These are phyloP conservation scores for Cheilosia variabilis DNA, from an alignment of 2,888 invertebrate species.

Conservation along the genomic window DNA sequence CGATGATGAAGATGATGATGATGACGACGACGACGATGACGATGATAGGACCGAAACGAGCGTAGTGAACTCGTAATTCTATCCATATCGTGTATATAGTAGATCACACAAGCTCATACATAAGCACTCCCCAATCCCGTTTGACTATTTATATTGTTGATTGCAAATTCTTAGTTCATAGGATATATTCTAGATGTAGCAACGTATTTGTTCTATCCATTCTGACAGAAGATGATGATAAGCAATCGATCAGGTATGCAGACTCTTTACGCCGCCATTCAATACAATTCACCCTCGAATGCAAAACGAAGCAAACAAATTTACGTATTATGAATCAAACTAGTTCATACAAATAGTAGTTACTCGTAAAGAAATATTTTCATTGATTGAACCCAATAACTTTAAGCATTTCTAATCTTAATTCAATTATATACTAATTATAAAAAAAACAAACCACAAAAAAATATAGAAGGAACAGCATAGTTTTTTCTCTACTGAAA, in stretches of 20 bases:
- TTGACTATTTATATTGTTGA: constrained; percentile 66
- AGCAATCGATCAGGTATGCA: constrained; percentile 19
- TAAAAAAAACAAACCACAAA: constrained; percentile 23
- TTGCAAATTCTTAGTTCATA: constrained; percentile 49
- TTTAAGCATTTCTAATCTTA: constrained; percentile 71
- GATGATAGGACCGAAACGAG: constrained; percentile 55
- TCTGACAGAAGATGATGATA: constrained; percentile 32
- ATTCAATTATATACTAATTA: constrained; percentile 61
- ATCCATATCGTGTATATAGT: constrained; percentile 62
- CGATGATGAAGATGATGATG: constrained; percentile 21
- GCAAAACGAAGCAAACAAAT: constrained; percentile 23
- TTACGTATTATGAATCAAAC: constrained; percentile 48
- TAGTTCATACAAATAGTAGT: constrained; percentile 43
- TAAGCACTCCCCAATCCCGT: constrained; percentile 54
- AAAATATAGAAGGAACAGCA: constrained; percentile 34
- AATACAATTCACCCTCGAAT: constrained; percentile 30
- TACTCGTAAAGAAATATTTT: constrained; percentile 56
- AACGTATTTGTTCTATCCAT: constrained; percentile 22
- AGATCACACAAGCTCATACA: constrained; percentile 51
- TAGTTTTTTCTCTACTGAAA: constrained; percentile 65
- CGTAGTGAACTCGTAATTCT: constrained; percentile 53
- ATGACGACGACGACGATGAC: constrained; percentile 52
- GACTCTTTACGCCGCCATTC: constrained; percentile 28
- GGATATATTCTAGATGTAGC: constrained; percentile 19
- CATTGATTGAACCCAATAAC: constrained; percentile 62